Evolutionary conservation across 1,140 invertebrate species (phyloP), one percentile per base, ranked within the genome.

Genomic region (Tetranychus urticae): DNA sequence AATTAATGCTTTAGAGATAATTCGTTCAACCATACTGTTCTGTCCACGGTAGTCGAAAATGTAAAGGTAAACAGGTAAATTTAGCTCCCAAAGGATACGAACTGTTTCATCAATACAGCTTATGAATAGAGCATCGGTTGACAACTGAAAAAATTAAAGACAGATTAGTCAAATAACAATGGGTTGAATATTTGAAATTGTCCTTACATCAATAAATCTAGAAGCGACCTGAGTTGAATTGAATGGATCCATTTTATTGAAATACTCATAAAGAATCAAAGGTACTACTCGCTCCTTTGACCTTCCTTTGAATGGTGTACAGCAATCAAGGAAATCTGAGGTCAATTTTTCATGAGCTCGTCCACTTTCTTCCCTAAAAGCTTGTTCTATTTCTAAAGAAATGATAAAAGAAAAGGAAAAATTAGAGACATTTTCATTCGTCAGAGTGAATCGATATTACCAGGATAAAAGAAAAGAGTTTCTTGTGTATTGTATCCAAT

Each of bases 401-500:
- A 6, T 33, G 50, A 23, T 52, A 50, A 6, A 5, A 10, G 48
- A 14, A 14, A 7, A 14, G 14, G 23, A n/a, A 8, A 52, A 52
- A 1, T 52, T 52, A 31, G 13, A 2, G 7, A 52, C 13, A 6
- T 2, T 50, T 50, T n/a, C 13, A 52, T 23, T 52, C 5, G 5
- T 42, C 5, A 8, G 23, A 52, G 13, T 52, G 7, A 52, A 31
- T 23, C n/a, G 45, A 46, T 4, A 13, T 31, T 52, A 52, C 50
- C 50, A n/a, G 50, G 50, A 52, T 52, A 52, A 8, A 75, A 65
- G 36, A 84, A 68, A 37, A 80, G 65, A 13, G 77, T 77, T 72
- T 83, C 82, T 10, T 71, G 68, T n/a, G 65, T 70, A 66, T 75
- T 79, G 48, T 78, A 77, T 1, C 81, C 82, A 23, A 77, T 66